Evolutionary conservation across 2,797 vertebrate species (phyloP).

Genomic region (Trachops cirrhosus): DNA sequence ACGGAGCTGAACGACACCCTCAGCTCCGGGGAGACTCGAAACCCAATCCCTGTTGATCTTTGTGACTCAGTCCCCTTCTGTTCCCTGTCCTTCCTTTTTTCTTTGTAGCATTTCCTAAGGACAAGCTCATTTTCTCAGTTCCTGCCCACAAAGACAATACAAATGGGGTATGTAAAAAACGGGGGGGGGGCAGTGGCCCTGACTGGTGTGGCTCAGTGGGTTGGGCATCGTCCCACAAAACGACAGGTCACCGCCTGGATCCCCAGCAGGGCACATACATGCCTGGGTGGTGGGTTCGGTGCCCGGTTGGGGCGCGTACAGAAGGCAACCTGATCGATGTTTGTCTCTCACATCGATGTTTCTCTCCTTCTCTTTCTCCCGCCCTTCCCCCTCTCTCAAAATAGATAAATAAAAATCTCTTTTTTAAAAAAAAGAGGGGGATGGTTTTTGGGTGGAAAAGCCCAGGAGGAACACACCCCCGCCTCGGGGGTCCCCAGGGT

Average conservation of each 20-base stretch:
- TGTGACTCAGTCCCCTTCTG: background rate
- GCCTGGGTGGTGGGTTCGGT: too few relatives aligned
- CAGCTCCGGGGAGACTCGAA: background rate
- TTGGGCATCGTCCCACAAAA: too few relatives aligned
- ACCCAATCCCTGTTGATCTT: background rate
- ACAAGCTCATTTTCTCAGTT: background rate
- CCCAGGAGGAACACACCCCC: background rate
- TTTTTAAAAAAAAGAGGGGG: too few relatives aligned
- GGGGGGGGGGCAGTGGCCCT: too few relatives aligned
- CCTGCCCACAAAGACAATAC: background rate
- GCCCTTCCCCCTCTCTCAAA: background rate
- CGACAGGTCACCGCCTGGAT: background rate
- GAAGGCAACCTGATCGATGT: background rate
- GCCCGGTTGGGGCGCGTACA: background rate
- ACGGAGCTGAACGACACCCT: background rate
- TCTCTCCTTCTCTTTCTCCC: background rate
- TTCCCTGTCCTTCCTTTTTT: background rate
- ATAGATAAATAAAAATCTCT: background rate
- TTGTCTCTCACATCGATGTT: background rate
- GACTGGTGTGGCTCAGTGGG: too few relatives aligned
- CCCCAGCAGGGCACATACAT: background rate
- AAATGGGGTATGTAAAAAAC: accelerated
- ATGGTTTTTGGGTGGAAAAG: background rate
- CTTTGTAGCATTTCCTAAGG: background rate
- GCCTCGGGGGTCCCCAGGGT: background rate